Base-by-base conservation (phyloP, 2,888 invertebrate genomes). In the Dione vanillae region DNA sequence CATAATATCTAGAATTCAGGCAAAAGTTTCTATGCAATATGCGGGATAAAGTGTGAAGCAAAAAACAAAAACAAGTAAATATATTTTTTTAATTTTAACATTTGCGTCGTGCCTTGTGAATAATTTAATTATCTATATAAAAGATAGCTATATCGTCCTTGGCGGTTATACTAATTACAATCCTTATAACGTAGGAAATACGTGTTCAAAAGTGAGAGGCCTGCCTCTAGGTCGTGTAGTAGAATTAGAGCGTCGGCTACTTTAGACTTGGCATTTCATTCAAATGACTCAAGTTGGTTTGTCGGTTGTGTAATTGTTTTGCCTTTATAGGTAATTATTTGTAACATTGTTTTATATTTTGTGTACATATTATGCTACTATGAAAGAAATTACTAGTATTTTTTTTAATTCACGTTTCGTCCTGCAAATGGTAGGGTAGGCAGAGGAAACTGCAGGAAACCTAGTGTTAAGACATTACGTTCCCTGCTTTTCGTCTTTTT, bases 141-240 rank as follows among this genome's bases (percentile, higher is more conserved):
- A 52, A 58, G 20, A 70, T 72, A 72, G 52, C 58, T 49, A 72
- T 27, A 20, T 43, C 51, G 71, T 73, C 73, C 74, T 72, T 74
- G 69, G 41, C 43, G 65, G 65, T 73, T 59, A 65, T 59, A 70
- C 19, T 72, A 67, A 72, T 72, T 65, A 66, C 52, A 64, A 62
- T 62, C 66, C 71, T 71, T 73, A 74, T 62, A 49, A n/a, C 59
- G 41, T 62, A 68, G 61, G 71, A 37, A 41, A 40, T 67, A 61
- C 47, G 67, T 41, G 58, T 51, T 65, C 58, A 73, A 67, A 73
- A 76, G 76, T 75, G 76, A 76, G 72, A 73, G 76, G 76, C 69
- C 59, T 61, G 67, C 54, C 66, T 74, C 71, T 74, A 74, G 76
- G 75, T 75, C 76, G 73, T 70, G 71, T 58, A 68, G 27, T 73